phyloP scores from a whole-genome alignment of 1,140 invertebrate genomes.

The Brachionus koreanus region DNA sequence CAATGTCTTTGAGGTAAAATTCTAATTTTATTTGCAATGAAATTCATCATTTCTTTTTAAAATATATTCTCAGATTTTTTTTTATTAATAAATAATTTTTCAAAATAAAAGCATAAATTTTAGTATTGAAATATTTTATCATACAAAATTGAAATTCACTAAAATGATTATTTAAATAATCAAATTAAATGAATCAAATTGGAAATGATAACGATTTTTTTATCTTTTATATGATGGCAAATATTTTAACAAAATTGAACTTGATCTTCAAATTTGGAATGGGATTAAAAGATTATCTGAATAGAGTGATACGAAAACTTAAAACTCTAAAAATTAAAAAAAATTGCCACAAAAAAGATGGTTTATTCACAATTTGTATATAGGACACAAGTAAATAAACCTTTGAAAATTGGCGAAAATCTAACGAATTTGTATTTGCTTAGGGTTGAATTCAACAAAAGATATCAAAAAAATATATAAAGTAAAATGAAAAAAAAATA shows the following conservation, averaged over 20 bases:
- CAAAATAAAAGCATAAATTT: too few relatives aligned
- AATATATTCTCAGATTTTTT: too few relatives aligned
- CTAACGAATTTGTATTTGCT: conserved; percentile 11
- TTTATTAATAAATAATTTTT: too few relatives aligned
- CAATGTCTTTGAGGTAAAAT: not conserved
- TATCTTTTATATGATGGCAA: not conserved
- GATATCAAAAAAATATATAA: not conserved
- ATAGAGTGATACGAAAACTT: not conserved
- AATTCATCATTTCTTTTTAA: not conserved
- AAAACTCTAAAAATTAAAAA: not conserved
- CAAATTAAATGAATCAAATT: too few relatives aligned
- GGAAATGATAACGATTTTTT: too few relatives aligned
- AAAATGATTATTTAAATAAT: too few relatives aligned
- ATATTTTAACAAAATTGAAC: not conserved
- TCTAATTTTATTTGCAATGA: not conserved
- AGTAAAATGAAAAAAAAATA: not conserved
- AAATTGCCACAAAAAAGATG: conserved; percentile 3
- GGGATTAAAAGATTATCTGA: not conserved
- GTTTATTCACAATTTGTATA: not conserved
- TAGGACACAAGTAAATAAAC: conserved; percentile 27
- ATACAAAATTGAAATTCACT: too few relatives aligned
- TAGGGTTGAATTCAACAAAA: not conserved
- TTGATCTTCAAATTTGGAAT: not conserved
- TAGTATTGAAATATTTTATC: too few relatives aligned
- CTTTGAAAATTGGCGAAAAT: conserved; percentile 14